Evolutionary conservation across 2,113 vertebrate species (phyloP).

Genomic region (Sciurus niger): DNA sequence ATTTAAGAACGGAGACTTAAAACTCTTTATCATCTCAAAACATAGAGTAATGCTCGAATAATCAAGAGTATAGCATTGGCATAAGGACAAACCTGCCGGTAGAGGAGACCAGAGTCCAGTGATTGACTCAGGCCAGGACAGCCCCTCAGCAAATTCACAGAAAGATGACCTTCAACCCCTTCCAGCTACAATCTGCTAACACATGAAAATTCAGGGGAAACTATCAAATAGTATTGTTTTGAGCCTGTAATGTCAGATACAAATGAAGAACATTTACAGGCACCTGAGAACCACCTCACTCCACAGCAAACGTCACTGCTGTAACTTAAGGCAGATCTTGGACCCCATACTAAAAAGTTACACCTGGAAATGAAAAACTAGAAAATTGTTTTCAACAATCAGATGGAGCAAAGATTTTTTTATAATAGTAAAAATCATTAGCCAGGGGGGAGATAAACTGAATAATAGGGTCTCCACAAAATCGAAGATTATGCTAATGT

Average conservation of each 20-base stretch:
- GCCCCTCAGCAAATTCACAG: not conserved
- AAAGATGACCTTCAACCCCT: too few relatives aligned
- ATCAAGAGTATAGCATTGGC: not conserved
- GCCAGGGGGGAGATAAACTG: not conserved
- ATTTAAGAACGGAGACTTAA: too few relatives aligned
- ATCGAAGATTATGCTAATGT: not conserved
- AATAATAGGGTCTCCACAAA: not conserved
- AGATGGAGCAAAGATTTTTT: not conserved
- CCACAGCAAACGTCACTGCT: not conserved
- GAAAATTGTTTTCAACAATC: not conserved
- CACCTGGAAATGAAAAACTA: not conserved
- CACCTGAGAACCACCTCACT: too few relatives aligned
- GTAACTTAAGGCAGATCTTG: not conserved
- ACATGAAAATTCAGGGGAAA: not conserved
- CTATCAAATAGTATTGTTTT: not conserved
- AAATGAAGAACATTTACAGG: too few relatives aligned
- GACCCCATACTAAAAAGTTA: not conserved
- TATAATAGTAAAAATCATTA: not conserved
- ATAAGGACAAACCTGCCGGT: too few relatives aligned
- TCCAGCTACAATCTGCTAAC: not conserved
- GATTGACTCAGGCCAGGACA: not conserved
- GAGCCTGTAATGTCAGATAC: too few relatives aligned
- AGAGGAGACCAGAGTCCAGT: not conserved
- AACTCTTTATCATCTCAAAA: not conserved
- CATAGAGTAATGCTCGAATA: not conserved